Base-by-base conservation (phyloP, 2,888 invertebrate species). In the Nemurella pictetii region DNA sequence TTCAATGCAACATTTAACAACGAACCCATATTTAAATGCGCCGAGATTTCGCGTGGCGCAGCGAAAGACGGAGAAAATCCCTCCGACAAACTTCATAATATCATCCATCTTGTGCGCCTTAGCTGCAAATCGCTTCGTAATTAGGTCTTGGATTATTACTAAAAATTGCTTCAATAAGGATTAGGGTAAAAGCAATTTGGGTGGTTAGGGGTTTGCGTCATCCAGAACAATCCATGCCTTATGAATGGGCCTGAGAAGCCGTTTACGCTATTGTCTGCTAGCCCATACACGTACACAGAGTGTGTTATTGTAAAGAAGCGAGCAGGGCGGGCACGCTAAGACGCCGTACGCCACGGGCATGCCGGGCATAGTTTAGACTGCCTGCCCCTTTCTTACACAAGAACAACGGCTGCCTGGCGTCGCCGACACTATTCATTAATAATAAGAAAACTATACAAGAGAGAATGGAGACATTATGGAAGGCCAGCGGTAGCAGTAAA, bases 331-430 rank as follows among this genome's bases (percentile, higher is more conserved):
- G 74, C 28, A 72, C 73, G 27, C 83, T 80, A 83, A 85, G 85
- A 85, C 82, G 80, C 77, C 32, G 36, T n/a, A n/a, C 36, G 36
- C 29, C 36, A 20, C 35, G n/a, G 36, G 80, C 85, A 85, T 85
- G 83, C 85, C 85, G 83, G 83, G 85, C 83, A 85, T 85, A 85
- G 85, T 85, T 85, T 85, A 85, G 85, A 80, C 83, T 77, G 80
- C 82, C 72, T n/a, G 55, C 82, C 72, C 82, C 82, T 82, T 82
- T 82, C 82, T 82, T 82, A 82, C 29, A 72, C 82, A 9, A 26
- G 82, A 72, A 55, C 55, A 82, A 81, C 35, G 80, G 80, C 80
- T 81, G 80, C 80, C 35, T 30, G 35, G 80, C 80, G 80, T 35
- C 80, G 80, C 82, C 26, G 26, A 26, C 82, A 82, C 82, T 82